A percentile compares a stretch with the other conserved stretches of the same genome.
These are phyloP conservation scores for Liposcelis brunnea DNA, from an alignment of 2,888 invertebrate species.

Conservation along the genomic window DNA sequence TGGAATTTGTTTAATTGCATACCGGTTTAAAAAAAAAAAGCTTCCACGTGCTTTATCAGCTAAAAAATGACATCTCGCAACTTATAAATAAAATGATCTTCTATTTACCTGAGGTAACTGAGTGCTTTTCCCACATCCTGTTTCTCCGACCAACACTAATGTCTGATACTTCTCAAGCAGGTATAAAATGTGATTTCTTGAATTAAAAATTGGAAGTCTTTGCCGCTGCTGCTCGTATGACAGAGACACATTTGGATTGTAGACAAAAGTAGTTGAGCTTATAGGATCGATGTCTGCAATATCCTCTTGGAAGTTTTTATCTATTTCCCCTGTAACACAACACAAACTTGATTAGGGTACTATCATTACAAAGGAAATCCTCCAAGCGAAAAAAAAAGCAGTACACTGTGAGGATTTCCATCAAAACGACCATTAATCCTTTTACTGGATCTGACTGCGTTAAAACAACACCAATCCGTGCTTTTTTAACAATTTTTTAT, in stretches of 20 bases:
- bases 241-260: constrained; percentile 69
- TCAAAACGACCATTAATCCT: too few species aligned
- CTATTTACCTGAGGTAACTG: constrained; percentile 90
- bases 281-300: constrained; percentile 39
- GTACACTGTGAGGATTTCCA: too few species aligned
- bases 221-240: constrained; percentile 72
- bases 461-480: too few species aligned
- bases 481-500: too few species aligned
- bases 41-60: too few species aligned
- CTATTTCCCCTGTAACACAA: constrained; percentile 3
- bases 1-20: too few species aligned
- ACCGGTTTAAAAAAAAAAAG: too few species aligned
- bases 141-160: constrained; percentile 78
- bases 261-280: constrained; percentile 48
- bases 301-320: constrained; percentile 16
- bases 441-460: too few species aligned
- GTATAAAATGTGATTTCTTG: constrained; percentile 74
- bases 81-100: constrained; percentile 22
- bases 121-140: constrained; percentile 92
- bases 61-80: too few species aligned
- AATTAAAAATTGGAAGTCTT: constrained; percentile 70
- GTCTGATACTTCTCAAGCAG: constrained; percentile 80
- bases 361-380: not conserved
- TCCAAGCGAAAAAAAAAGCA: too few species aligned
- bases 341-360: not conserved